Percentiles rank a stretch among this genome's conserved stretches.
phyloP scores from a whole-genome alignment of 2,113 vertebrate genomes.

The Sitta europaea region DNA sequence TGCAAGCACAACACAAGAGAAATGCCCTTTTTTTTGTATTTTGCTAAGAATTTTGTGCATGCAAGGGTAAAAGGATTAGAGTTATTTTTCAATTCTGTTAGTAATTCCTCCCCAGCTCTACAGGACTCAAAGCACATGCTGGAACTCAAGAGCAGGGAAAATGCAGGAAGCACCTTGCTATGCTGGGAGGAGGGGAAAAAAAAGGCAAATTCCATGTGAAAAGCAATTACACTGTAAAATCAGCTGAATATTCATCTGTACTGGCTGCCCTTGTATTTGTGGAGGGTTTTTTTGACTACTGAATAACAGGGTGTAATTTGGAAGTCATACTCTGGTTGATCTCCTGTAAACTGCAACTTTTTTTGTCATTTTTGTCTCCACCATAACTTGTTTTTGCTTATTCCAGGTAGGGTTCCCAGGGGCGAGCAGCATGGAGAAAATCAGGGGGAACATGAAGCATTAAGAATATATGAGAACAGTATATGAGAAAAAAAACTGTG shows the following conservation, averaged over 20 bases:
- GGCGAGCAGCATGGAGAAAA: not conserved
- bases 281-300: not conserved
- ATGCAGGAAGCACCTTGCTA: not conserved
- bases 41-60: not conserved
- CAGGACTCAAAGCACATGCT: not conserved
- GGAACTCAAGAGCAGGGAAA: not conserved
- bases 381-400: not conserved
- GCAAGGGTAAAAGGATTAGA: not conserved
- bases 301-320: not conserved
- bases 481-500: not conserved
- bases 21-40: not conserved
- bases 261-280: not conserved
- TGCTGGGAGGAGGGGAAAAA: not conserved
- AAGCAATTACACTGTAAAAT: not conserved
- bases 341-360: not conserved
- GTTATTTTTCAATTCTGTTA: not conserved
- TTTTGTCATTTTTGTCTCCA: not conserved
- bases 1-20: not conserved
- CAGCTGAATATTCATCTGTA: not conserved
- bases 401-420: not conserved
- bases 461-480: not conserved
- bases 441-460: fast-evolving
- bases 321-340: not conserved
- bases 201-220: not conserved
- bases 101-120: not conserved